Evolutionary conservation across 1,140 invertebrate genomes (phyloP).

Genomic region (Parapsyche elsis): DNA sequence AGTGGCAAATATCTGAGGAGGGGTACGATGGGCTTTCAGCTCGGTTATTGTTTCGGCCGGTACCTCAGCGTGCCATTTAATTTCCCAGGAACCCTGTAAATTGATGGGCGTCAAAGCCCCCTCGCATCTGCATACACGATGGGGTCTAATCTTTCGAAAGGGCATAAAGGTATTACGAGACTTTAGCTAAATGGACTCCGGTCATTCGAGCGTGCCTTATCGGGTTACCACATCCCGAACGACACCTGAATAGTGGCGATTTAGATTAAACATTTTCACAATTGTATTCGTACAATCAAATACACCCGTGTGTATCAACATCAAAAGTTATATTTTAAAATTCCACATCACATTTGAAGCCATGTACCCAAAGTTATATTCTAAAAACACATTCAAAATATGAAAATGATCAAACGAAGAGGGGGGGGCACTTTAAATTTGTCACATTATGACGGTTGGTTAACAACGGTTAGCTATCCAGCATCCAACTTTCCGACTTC

Average conservation of each 20-base stretch:
- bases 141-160: conserved; percentile 45
- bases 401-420: no score
- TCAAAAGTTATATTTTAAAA: no score
- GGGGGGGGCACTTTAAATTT: not conserved
- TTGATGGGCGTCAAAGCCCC: conserved; percentile 27
- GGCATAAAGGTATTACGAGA: conserved; percentile 40
- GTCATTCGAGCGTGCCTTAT: conserved; percentile 9
- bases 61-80: conserved; percentile 13
- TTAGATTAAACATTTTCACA: not conserved
- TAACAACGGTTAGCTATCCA: not conserved
- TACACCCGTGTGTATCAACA: no score
- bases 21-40: not conserved
- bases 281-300: not conserved
- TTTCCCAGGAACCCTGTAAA: conserved; percentile 28
- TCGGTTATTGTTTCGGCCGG: conserved; percentile 48
- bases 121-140: conserved; percentile 43
- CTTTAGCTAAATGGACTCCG: conserved; percentile 24
- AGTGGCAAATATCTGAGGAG: conserved; percentile 46
- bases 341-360: no score
- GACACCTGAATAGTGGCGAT: not conserved
- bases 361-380: no score
- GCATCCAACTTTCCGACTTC: not conserved
- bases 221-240: conserved; percentile 4
- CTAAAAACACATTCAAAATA: no score
- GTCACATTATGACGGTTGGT: conserved; percentile 20